Percentiles rank a stretch among this genome's conserved stretches.
These are phyloP conservation scores for Pocillopora damicornis DNA, from an alignment of 64 coral and sea anemone genomes.

Conservation along the genomic window DNA sequence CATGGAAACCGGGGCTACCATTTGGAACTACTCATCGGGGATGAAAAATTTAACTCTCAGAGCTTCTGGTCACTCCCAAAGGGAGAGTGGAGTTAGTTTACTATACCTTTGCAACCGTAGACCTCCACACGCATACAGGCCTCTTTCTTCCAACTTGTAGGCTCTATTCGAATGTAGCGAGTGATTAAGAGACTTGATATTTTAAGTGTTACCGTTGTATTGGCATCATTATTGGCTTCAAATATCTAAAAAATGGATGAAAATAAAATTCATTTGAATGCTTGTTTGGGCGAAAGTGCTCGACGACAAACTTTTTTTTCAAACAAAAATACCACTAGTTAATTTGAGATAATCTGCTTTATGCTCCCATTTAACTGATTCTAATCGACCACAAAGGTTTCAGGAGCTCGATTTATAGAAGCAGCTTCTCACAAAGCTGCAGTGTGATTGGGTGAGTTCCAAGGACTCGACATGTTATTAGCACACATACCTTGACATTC, in stretches of 20 bases:
- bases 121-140: conserved; percentile 6
- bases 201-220: neutral
- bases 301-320: neutral
- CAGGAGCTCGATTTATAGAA: too few species aligned
- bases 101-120: conserved; percentile 38
- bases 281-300: neutral
- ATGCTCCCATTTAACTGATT: too few species aligned
- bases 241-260: neutral
- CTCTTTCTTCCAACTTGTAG: neutral
- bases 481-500: neutral
- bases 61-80: neutral
- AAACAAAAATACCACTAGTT: too few species aligned
- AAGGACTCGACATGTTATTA: too few species aligned
- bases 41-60: neutral
- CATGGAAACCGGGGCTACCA: too few species aligned
- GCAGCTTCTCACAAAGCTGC: too few species aligned
- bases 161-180: conserved; percentile 18
- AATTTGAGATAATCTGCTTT: too few species aligned
- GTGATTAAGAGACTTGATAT: neutral
- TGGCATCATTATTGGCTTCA: neutral
- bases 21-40: too few species aligned
- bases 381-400: too few species aligned
- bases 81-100: neutral
- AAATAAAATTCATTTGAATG: neutral
- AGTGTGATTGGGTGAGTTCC: too few species aligned